These are phyloP conservation scores for Lethrus apterus DNA, from an alignment of 1,140 invertebrate genomes.

Conservation along the genomic window DNA sequence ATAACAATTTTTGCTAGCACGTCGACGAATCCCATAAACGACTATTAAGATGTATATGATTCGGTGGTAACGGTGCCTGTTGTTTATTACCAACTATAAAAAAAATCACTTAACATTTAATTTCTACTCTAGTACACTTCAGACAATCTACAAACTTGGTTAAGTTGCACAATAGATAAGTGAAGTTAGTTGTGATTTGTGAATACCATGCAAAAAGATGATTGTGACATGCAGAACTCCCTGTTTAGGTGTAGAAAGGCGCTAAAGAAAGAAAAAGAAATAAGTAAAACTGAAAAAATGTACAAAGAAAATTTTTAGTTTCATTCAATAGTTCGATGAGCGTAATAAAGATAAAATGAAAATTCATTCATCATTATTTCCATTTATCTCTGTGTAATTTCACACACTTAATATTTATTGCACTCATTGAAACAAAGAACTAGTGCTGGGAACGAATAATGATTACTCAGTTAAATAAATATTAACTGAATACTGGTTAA, in stretches of 20 bases:
- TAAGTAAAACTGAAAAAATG: conserved; percentile 3
- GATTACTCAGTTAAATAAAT: no score
- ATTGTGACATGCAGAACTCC: conserved; percentile 1
- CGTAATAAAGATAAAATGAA: no score
- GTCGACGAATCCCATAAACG: conserved; percentile 16
- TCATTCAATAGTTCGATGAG: no score
- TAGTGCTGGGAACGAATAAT: no score
- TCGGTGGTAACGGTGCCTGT: conserved; percentile 15
- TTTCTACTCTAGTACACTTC: background rate
- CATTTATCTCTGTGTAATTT: background rate
- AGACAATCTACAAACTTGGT: background rate
- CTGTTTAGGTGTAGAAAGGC: background rate
- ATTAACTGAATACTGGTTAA: no score
- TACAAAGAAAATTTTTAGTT: background rate
- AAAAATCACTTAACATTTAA: background rate
- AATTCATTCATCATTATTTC: no score
- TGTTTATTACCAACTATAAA: conserved; percentile 18
- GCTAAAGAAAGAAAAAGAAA: conserved; percentile 3
- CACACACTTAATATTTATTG: no score
- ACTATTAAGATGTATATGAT: conserved; percentile 11
- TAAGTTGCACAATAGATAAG: background rate
- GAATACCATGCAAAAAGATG: conserved; percentile 10
- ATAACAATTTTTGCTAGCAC: conserved; percentile 11
- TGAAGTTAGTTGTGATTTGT: background rate
- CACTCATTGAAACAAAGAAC: no score